A percentile compares a stretch with the other conserved stretches of the same genome.
Evolutionary conservation across 1,140 invertebrate species (phyloP).

Genomic region (Paralvinella palmiformis): DNA sequence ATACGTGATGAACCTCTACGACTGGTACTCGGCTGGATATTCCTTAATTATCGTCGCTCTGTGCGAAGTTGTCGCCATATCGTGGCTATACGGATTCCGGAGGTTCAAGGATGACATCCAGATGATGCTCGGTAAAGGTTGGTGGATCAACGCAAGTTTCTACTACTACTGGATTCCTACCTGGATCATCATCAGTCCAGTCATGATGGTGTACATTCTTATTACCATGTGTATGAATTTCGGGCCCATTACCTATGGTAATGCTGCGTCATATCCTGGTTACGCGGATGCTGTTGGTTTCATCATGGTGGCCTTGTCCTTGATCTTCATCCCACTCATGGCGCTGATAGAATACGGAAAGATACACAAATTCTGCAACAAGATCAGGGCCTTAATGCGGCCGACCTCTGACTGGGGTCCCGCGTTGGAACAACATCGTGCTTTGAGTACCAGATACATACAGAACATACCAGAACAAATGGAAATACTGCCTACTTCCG

Average conservation of each 20-base stretch:
- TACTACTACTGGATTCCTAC: constrained; percentile 9
- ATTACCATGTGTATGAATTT: background rate
- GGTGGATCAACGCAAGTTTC: background rate
- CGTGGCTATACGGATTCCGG: constrained; percentile 61
- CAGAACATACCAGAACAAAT: no score
- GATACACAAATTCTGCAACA: background rate
- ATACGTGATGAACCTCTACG: constrained; percentile 77
- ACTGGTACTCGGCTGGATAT: constrained; percentile 77
- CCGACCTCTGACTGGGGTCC: no score
- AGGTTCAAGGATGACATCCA: constrained; percentile 11
- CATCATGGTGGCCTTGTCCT: constrained; percentile 1
- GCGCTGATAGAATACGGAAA: constrained; percentile 8
- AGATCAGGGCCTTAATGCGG: no score
- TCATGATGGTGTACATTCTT: constrained; percentile 1
- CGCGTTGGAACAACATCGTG: no score
- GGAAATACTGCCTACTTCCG: no score
- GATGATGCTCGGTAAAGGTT: constrained; percentile 16
- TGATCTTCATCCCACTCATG: constrained; percentile 12
- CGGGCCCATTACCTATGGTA: background rate
- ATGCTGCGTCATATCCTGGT: background rate
- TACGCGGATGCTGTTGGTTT: constrained; percentile 16
- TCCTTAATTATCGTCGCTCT: constrained; percentile 75
- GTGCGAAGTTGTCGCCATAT: constrained; percentile 59
- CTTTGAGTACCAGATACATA: no score
- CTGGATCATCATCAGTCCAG: constrained; percentile 15